Conservation (phyloP, 2,888 invertebrate species). For the Aporophyla nigra region DNA sequence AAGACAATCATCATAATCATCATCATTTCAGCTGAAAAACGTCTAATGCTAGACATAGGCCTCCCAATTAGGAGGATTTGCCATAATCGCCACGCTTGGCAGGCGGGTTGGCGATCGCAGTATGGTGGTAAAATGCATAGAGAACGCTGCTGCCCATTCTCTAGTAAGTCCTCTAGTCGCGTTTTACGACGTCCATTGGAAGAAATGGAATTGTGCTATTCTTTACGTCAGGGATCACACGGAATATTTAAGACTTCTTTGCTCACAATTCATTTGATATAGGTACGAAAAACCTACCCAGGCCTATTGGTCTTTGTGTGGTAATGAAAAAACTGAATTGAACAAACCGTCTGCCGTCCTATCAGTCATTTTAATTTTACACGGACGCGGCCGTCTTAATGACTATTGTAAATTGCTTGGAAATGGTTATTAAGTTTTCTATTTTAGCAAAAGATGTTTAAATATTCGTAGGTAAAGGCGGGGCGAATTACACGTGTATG, state of each 20-base stretch:
- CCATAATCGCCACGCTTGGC: too few species aligned
- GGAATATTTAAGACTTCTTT: background rate
- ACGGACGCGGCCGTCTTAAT: background rate
- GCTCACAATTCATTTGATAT: background rate
- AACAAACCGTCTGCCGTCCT: background rate
- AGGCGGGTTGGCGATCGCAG: too few species aligned
- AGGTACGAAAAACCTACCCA: background rate
- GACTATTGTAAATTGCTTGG: conserved; percentile 18
- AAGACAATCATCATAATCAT: background rate
- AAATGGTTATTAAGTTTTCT: background rate
- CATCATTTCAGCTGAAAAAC: too few species aligned
- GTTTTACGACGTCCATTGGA: too few species aligned
- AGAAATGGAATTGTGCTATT: too few species aligned
- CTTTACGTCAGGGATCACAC: too few species aligned
- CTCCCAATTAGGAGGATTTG: too few species aligned
- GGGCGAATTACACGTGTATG: conserved; percentile 1
- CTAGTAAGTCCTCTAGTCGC: too few species aligned
- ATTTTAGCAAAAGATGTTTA: background rate
- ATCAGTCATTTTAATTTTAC: background rate
- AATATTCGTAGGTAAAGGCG: background rate
- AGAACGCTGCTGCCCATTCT: too few species aligned
- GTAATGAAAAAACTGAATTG: background rate
- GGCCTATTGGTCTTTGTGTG: background rate
- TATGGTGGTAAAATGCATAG: too few species aligned
- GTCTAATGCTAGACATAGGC: too few species aligned